Evolutionary conservation across 2,113 vertebrate genomes (phyloP).

Genomic region (Bambusicola thoracicus): DNA sequence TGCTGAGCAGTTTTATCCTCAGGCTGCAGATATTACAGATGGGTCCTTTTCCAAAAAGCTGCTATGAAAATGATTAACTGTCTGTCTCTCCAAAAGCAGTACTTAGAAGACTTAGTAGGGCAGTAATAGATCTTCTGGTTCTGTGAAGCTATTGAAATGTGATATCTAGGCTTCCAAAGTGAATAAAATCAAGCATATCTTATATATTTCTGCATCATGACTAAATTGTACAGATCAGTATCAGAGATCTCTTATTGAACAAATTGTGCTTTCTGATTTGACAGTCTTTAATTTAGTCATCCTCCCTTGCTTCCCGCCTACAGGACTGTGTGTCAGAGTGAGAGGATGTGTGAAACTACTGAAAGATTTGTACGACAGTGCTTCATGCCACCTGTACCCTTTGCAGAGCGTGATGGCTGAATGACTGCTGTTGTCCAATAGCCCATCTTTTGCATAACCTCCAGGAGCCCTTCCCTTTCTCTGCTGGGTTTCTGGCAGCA

Average conservation of each 20-base stretch:
- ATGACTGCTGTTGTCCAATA: neutral
- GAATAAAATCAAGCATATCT: neutral
- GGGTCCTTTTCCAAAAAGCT: slow-evolving; percentile 7
- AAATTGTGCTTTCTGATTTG: slow-evolving; percentile 7
- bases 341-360: neutral
- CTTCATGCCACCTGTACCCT: neutral
- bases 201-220: neutral
- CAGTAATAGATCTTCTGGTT: neutral
- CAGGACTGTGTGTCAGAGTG: neutral
- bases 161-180: neutral
- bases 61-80: neutral
- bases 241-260: neutral
- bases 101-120: neutral
- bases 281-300: slow-evolving; percentile 53
- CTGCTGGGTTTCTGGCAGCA: neutral
- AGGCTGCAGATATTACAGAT: slow-evolving; percentile 2
- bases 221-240: neutral
- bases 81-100: neutral
- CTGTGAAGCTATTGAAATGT: neutral
- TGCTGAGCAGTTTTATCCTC: neutral
- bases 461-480: neutral
- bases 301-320: slow-evolving; percentile 31
- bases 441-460: neutral
- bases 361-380: neutral
- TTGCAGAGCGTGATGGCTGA: neutral